Conservation (phyloP, 2,113 vertebrate genomes). For the Lasiurus cinereus region DNA sequence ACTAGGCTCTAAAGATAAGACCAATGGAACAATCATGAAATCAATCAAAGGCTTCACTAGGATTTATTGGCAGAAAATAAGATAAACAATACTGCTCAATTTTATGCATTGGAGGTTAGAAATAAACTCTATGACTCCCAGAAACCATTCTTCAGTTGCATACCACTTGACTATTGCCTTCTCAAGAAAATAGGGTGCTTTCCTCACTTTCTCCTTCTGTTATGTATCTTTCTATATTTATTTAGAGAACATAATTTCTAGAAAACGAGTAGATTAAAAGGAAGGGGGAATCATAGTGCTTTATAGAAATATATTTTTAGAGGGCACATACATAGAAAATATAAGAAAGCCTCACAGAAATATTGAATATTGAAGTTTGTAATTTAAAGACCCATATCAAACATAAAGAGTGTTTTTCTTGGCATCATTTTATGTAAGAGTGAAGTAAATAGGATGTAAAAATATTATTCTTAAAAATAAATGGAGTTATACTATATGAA, state of each 20-base stretch:
- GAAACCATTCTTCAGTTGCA: neutral
- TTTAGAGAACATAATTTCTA: neutral
- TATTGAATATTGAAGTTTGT: neutral
- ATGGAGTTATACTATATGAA: neutral
- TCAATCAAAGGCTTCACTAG: neutral
- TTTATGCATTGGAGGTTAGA: neutral
- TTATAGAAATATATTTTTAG: neutral
- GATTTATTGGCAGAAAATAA: conserved; percentile 30
- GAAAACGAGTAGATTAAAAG: neutral
- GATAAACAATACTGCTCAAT: neutral
- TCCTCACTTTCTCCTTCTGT: neutral
- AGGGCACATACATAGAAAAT: neutral
- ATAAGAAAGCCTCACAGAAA: neutral
- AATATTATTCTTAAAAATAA: neutral
- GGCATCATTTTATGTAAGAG: neutral
- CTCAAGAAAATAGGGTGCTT: neutral
- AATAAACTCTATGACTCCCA: neutral
- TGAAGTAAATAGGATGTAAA: neutral
- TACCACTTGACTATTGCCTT: neutral
- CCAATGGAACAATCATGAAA: neutral
- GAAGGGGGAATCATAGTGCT: neutral
- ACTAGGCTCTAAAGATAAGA: neutral
- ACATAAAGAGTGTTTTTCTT: neutral
- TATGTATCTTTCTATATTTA: neutral
- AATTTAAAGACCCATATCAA: neutral